These are phyloP conservation scores for Didymodactylos carnosus DNA, from an alignment of 2,888 invertebrate genomes.

Conservation along the genomic window DNA sequence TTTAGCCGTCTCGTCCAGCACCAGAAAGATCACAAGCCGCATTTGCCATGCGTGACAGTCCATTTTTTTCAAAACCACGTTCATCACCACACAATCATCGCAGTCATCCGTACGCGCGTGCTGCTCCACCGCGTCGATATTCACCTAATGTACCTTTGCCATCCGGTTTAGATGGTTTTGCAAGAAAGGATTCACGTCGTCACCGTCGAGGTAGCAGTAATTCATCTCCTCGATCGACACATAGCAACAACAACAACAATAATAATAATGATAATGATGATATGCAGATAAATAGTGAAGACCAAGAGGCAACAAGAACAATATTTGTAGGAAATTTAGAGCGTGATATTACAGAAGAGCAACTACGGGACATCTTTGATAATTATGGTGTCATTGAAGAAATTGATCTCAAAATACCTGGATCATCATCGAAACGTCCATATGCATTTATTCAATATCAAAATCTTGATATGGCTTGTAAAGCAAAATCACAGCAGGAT, in stretches of 20 bases:
- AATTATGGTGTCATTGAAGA: slow-evolving; percentile 75
- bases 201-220: background rate
- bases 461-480: slow-evolving; percentile 62
- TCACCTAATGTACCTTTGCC: slow-evolving; percentile 13
- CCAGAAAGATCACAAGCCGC: too few species aligned
- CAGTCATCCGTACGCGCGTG: slow-evolving; percentile 18
- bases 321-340: slow-evolving; percentile 93
- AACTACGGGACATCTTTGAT: slow-evolving; percentile 64
- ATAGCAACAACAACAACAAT: slow-evolving; percentile 45
- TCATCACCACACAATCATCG: too few species aligned
- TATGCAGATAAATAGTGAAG: slow-evolving; percentile 28
- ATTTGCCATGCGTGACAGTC: too few species aligned
- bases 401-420: slow-evolving; percentile 77
- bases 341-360: slow-evolving; percentile 86
- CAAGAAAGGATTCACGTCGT: background rate
- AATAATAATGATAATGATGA: slow-evolving; percentile 44
- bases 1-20: too few species aligned
- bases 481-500: slow-evolving; percentile 80
- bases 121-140: background rate
- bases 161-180: background rate
- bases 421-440: slow-evolving; percentile 57
- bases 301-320: slow-evolving; percentile 80
- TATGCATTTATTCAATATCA: slow-evolving; percentile 90
- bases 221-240: slow-evolving; percentile 43
- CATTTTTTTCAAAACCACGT: too few species aligned